Conservation (phyloP, 2,888 invertebrate species). For the Eugnorisma glareosa region DNA sequence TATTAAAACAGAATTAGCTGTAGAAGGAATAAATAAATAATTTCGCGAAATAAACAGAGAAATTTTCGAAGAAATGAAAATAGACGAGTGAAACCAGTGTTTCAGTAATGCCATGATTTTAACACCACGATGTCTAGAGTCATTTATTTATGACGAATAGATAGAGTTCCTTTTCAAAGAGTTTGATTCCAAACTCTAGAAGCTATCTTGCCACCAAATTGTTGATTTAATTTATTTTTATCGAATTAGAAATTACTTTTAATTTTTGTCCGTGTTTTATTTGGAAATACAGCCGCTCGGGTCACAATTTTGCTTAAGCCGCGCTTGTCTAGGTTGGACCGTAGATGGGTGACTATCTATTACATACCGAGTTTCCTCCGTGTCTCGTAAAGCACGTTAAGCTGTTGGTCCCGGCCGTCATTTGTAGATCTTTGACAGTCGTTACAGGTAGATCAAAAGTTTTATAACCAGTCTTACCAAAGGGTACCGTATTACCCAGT, state of each 20-base stretch:
- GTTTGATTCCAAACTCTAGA: conserved; percentile 79
- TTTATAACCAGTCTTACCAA: neutral
- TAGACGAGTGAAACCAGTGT: neutral
- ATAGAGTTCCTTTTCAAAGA: conserved; percentile 82
- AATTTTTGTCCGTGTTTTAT: conserved; percentile 51
- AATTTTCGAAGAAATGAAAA: neutral
- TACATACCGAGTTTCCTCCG: neutral
- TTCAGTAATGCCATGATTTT: conserved; percentile 63
- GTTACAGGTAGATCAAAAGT: neutral
- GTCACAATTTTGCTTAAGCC: neutral
- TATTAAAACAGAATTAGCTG: neutral
- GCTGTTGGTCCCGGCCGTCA: neutral
- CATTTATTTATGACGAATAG: conserved; percentile 58
- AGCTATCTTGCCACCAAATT: conserved; percentile 90
- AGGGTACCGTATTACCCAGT: too few species aligned
- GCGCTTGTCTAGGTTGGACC: neutral
- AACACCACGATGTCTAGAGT: conserved; percentile 51
- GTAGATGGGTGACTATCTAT: neutral
- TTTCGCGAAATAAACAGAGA: neutral
- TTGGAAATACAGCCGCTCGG: conserved; percentile 19
- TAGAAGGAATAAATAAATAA: too few species aligned
- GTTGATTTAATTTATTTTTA: conserved; percentile 84
- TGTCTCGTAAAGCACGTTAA: neutral
- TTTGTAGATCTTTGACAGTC: neutral
- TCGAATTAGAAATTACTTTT: conserved; percentile 74